phyloP scores from a whole-genome alignment of 2,888 invertebrate species.

The Eledona agricola region DNA sequence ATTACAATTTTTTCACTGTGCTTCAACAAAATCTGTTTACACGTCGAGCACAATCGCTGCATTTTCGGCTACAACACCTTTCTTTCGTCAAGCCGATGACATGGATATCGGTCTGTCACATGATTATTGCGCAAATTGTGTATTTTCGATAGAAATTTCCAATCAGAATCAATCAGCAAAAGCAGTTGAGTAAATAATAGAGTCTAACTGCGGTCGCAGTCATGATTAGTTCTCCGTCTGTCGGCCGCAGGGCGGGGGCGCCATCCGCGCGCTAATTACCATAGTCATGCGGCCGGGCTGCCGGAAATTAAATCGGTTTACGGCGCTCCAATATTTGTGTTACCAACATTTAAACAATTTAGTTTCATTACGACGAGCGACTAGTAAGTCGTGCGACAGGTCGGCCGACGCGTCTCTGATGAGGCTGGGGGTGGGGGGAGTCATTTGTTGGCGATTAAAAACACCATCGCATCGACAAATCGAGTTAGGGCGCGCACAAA shows the following conservation, averaged over 20 bases:
- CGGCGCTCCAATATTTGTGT: conserved; percentile 60
- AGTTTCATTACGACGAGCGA: conserved; percentile 58
- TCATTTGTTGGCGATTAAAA: conserved; percentile 55
- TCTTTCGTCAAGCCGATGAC: too few relatives aligned
- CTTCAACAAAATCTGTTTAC: conserved; percentile 33
- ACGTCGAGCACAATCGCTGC: too few relatives aligned
- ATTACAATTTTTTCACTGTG: conserved; percentile 34
- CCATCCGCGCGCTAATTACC: conserved; percentile 65
- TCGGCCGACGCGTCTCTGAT: too few relatives aligned
- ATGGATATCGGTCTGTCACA: too few relatives aligned
- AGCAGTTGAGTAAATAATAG: conserved; percentile 61
- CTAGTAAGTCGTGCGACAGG: too few relatives aligned
- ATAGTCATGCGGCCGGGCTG: conserved; percentile 60
- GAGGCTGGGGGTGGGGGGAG: conserved; percentile 35
- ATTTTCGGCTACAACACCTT: conserved; percentile 35
- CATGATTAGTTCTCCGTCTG: conserved; percentile 59
- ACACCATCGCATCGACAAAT: conserved; percentile 54
- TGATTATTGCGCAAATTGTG: conserved; percentile 9
- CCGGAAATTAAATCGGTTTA: conserved; percentile 62
- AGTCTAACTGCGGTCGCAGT: conserved; percentile 61
- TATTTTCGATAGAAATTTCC: conserved; percentile 28
- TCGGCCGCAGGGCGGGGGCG: conserved; percentile 48
- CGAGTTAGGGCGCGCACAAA: conserved; percentile 52
- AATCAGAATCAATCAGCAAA: conserved; percentile 52
- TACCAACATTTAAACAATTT: conserved; percentile 62